Percentiles rank a stretch among this genome's conserved stretches.
These are phyloP conservation scores for Muscidifurax raptorellus DNA, from an alignment of 1,140 invertebrate species.

Conservation along the genomic window DNA sequence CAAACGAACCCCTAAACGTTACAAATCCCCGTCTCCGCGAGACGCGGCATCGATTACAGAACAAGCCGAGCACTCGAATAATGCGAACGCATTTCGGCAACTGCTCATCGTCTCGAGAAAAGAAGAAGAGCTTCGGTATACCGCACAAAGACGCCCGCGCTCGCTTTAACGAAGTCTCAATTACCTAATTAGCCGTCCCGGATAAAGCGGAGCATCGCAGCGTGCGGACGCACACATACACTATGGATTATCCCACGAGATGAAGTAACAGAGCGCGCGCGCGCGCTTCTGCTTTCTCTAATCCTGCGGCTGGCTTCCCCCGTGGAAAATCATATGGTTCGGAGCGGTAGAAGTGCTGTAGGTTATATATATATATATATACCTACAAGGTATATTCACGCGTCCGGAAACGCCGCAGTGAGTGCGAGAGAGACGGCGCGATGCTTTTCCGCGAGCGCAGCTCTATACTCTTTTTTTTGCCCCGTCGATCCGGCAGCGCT, in stretches of 20 bases:
- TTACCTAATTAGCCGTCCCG: constrained; percentile 70
- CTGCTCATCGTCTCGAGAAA: constrained; percentile 9
- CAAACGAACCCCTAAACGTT: not conserved
- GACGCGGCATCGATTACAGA: not conserved
- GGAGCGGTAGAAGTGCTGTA: not conserved
- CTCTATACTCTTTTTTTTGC: not conserved
- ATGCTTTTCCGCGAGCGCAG: not conserved
- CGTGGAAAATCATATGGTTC: constrained; percentile 1
- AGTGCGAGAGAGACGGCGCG: not conserved
- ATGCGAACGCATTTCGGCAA: constrained; percentile 21
- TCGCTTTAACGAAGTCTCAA: constrained; percentile 68
- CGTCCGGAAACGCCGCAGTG: not conserved
- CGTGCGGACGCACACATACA: not conserved
- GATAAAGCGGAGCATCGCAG: constrained; percentile 43
- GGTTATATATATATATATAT: not conserved
- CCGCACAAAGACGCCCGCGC: constrained; percentile 29
- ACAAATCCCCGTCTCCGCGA: not conserved
- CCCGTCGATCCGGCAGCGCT: too few relatives aligned
- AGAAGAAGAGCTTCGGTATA: not conserved
- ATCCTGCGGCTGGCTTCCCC: constrained; percentile 16
- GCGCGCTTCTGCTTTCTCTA: constrained; percentile 45
- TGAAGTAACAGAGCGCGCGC: constrained; percentile 68
- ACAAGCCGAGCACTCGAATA: not conserved
- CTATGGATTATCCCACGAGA: constrained; percentile 65
- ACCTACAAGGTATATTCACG: not conserved